These are phyloP conservation scores for Eulacestoma nigropectus DNA, from an alignment of 2,113 vertebrate species.

Conservation along the genomic window DNA sequence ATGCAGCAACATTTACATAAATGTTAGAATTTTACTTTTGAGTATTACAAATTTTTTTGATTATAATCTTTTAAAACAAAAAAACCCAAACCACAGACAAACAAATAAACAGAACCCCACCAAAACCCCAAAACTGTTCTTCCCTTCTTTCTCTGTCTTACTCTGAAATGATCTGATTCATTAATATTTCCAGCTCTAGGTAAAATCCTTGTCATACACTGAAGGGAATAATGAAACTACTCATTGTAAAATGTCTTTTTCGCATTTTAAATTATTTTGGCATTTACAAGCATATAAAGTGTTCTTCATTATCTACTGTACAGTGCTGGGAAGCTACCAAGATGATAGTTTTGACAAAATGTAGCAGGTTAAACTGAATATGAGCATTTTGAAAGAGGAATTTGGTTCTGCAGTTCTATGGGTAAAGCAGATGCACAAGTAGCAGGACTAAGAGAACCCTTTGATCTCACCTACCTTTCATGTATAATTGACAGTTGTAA, in stretches of 20 bases:
- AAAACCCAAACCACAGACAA: accelerated
- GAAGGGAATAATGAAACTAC: neutral
- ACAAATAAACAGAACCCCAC: neutral
- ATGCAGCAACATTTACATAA: neutral
- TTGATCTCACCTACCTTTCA: conserved; percentile 48
- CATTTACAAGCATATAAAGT: neutral
- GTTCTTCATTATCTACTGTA: neutral
- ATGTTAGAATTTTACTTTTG: neutral
- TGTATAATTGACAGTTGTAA: conserved; percentile 49
- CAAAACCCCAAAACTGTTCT: neutral
- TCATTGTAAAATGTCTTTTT: neutral
- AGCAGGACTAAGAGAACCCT: neutral
- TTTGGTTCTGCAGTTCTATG: neutral
- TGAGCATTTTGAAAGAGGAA: neutral
- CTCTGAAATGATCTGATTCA: neutral
- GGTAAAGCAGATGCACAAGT: conserved; percentile 20
- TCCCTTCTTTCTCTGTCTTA: neutral
- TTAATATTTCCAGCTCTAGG: neutral
- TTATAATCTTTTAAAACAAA: neutral
- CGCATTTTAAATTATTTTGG: neutral
- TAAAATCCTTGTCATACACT: neutral
- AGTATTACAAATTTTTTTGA: neutral
- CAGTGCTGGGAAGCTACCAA: neutral
- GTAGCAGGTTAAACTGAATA: neutral
- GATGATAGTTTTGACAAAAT: neutral